Evolutionary conservation across 2,113 vertebrate species (phyloP), one percentile per base, ranked within the genome.

Genomic region (Proterorhinus semilunaris): DNA sequence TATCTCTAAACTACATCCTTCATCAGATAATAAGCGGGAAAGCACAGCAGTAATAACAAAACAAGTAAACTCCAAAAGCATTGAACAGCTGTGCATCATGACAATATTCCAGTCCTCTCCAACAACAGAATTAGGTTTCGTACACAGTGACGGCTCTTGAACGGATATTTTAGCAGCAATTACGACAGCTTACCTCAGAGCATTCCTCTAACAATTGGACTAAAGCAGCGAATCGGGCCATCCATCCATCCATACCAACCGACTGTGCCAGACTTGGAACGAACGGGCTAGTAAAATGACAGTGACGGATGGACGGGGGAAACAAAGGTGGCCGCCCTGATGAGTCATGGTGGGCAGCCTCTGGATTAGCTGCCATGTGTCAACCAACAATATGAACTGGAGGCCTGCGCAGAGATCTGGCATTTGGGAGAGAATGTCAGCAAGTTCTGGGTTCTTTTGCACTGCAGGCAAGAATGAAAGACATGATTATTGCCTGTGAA

Each of bases 281-380:
- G 75, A 88, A 85, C 52, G 43, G 70, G 70, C 81, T 68, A 51
- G 83, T 85, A 84, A 68, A 79, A 57, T 62, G 65, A 53, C 83
- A 79, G 80, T n/a, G 76, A 78, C 75, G 72, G 57, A 77, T 48
- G 47, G 65, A 80, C 43, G 71, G 66, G 78, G 69, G 72, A 72
- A 82, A 86, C 81, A 86, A 84, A 84, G 83, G 80, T 83, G 61
- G 12, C 67, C 80, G 76, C 79, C 72, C 48, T 65, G 86, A 88
- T 88, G 87, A 91, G 76, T 90, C 86, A 87, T 75, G 63, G 80
- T 77, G 75, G 83, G 66, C 78, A 74, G 80, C 57, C 81, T 85
- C 86, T 78, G 81, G 80, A 84, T 86, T 83, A 87, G 65, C 72
- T 71, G 2, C 27, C 27, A 11, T 43, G 75, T 79, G 84, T 87